Percentiles rank a stretch among this genome's conserved stretches.
Conservation (phyloP, 1,140 invertebrate species). For the Acyrthosiphon pisum region DNA sequence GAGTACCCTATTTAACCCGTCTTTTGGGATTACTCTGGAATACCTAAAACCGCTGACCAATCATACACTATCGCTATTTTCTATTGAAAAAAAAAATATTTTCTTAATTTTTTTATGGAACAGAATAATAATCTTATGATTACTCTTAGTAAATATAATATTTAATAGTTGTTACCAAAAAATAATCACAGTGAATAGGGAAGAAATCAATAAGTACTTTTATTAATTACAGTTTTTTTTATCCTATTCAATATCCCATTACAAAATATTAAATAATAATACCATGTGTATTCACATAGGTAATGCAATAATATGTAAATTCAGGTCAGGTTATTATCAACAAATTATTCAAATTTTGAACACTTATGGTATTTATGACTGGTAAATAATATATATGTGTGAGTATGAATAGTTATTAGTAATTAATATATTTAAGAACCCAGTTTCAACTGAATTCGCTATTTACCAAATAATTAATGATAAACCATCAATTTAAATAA, state of each 20-base stretch:
- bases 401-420: neutral
- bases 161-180: neutral
- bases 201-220: neutral
- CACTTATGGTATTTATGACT: neutral
- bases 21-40: neutral
- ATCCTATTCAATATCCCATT: neutral
- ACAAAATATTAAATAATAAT: neutral
- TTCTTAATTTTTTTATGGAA: constrained; percentile 24
- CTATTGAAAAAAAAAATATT: constrained; percentile 2
- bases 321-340: neutral
- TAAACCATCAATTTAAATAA: neutral
- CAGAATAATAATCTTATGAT: neutral
- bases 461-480: neutral
- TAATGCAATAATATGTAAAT: neutral
- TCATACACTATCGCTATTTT: neutral
- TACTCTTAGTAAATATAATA: neutral
- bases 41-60: neutral
- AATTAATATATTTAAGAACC: neutral
- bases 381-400: neutral
- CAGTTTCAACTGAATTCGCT: neutral
- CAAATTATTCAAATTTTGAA: neutral
- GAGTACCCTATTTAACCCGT: neutral
- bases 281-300: neutral
- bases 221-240: neutral
- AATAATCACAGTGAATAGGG: neutral